Base-by-base conservation (phyloP, 1,140 invertebrate species). In the Aphidius gifuensis region DNA sequence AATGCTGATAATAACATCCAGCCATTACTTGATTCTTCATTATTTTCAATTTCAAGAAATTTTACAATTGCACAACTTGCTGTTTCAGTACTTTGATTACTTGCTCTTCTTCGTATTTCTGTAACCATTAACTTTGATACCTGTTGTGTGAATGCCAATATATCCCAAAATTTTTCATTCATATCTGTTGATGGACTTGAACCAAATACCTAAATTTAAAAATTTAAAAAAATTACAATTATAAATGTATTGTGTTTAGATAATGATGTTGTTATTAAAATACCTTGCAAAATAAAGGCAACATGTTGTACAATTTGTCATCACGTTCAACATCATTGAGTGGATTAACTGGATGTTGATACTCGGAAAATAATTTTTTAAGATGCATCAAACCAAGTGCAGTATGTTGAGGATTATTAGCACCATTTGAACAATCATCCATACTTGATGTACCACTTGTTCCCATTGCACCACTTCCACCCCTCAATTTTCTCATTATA, bases 221-320 rank as follows among this genome's bases (percentile, higher is more conserved):
- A 57, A 53, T 66, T n/a, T 0, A 16, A 16, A 55, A 62, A 64
- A 5, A 62, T 58, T 23, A 46, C n/a, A 55, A 64, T 48, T 56
- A 39, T 23, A 23, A 5, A 2, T 21, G 46, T 45, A 47, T 3
- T 56, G n/a, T 21, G 39, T 5, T 8, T 39, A 9, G 43, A 43
- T 56, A 56, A 56, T 56, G 4, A n/a, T 6, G 8, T 43, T 39
- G n/a, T 59, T 32, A 49, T 38, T 39, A 38, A 16, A 51, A 81
- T 85, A 97, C 96, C 87, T 98, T 98, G 82, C 94, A 97, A 82
- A 99, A 99, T 8, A 99, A 83, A 48, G 97, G 97, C 69, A 99
- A 84, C 93, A 99, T 97, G 79, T 96, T 97, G 79, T 98, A 98
- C 1, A 99, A 84, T 80, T 97, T 96, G 72, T 92, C 91, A 80